Evolutionary conservation across 2,888 invertebrate species (phyloP).

Genomic region (Anorthoa munda): DNA sequence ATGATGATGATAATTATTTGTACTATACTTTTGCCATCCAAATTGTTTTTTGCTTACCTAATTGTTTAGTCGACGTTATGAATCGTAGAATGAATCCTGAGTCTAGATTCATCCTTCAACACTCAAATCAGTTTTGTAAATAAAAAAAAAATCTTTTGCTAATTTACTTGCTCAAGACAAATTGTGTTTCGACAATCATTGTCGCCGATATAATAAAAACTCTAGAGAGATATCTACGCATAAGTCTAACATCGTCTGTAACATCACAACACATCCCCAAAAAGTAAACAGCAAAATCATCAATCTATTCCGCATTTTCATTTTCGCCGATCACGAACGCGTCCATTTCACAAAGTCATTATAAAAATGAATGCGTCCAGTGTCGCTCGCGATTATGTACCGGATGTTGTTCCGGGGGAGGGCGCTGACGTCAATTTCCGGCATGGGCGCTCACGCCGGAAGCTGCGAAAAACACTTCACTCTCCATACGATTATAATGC

Average conservation of each 20-base stretch:
- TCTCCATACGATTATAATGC: constrained; percentile 72
- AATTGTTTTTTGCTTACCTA: too few relatives aligned
- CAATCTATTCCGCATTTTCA: constrained; percentile 42
- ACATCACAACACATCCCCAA: neutral
- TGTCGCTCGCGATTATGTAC: constrained; percentile 78
- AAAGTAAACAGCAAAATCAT: constrained; percentile 17
- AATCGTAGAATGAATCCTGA: too few relatives aligned
- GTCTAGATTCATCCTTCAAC: too few relatives aligned
- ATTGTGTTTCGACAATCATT: too few relatives aligned
- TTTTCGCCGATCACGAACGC: constrained; percentile 29
- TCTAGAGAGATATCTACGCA: neutral
- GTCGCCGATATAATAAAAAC: too few relatives aligned
- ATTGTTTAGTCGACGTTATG: too few relatives aligned
- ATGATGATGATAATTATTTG: too few relatives aligned
- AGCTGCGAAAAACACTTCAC: constrained; percentile 75
- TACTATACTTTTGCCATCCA: too few relatives aligned
- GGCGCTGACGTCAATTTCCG: constrained; percentile 84
- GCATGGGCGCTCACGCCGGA: constrained; percentile 76
- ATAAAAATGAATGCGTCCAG: constrained; percentile 78
- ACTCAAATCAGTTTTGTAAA: too few relatives aligned
- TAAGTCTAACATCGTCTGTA: too few relatives aligned
- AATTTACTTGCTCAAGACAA: too few relatives aligned
- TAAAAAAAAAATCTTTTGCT: too few relatives aligned
- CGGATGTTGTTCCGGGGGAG: constrained; percentile 80
- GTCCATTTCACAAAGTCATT: constrained; percentile 66